Base-by-base conservation (phyloP, 2,797 vertebrate genomes). In the Urophycis tenuis region DNA sequence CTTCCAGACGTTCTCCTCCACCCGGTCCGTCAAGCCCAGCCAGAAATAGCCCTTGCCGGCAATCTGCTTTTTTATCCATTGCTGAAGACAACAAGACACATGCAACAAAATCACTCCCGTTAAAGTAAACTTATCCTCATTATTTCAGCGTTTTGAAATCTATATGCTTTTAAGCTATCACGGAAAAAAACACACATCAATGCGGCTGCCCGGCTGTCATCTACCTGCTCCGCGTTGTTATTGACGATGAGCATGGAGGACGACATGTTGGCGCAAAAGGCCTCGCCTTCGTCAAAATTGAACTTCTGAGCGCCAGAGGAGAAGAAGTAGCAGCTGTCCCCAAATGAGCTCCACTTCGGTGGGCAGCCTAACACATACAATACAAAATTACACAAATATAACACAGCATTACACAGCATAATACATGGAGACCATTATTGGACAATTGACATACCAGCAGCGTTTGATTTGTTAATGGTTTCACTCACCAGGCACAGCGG, bases 311-410 rank as follows among this genome's bases (percentile, higher is more conserved):
- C n/a, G 74, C 41, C 84, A 36, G 84, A 80, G 34, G 97, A 97
- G 88, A 98, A 93, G 89, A 96, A 98, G 87, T 99, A 99, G 87
- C 98, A 99, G 84, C 94, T 96, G 81, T 93, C 91, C 78, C 92
- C 93, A 86, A 95, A 98, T 82, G 85, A 94, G 85, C 86, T 95
- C 95, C 96, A 99, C 9, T 83, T 87, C 84, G 89, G 85, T 1
- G 93, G 94, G 82, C 98, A 99, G 83, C 95, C 97, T 99, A 83
- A 33, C 87, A 81, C 10, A 1, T 72, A 60, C 60, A 29, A n/a
- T 60, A n/a, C 22, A 60, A 60, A 67, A 60, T 60, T 60, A 32
- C 81, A 80, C 22, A 36, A 17, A 30, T 35, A 35, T 35, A 60
- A n/a, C 22, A 60, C 49, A n/a, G 3, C 49, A n/a, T 60, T 25